Conservation (phyloP, 2,888 invertebrate genomes). For the Chrysomela aeneicollis region DNA sequence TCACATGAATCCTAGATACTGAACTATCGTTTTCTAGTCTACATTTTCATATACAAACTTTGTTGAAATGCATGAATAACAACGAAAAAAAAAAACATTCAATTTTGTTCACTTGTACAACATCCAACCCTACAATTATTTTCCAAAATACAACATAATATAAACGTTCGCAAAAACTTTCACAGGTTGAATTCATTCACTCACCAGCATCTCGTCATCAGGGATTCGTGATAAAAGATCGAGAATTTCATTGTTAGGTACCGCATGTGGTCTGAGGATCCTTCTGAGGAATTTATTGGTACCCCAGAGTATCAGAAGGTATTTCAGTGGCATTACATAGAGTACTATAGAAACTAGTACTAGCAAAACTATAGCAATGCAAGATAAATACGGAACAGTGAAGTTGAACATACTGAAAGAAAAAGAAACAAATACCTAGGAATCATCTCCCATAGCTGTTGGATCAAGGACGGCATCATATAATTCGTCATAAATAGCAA, state of each 20-base stretch:
- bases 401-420: slow-evolving; percentile 90
- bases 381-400: slow-evolving; percentile 95
- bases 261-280: slow-evolving; percentile 89
- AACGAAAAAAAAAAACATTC: no score
- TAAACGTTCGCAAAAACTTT: background rate
- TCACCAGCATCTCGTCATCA: slow-evolving; percentile 91
- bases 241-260: slow-evolving; percentile 96
- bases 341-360: slow-evolving; percentile 78
- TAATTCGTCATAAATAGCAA: no score
- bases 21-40: no score
- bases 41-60: no score
- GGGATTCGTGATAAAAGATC: slow-evolving; percentile 95
- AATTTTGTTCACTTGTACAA: no score
- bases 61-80: no score
- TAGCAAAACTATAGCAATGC: slow-evolving; percentile 85
- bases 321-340: slow-evolving; percentile 88
- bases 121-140: no score
- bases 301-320: slow-evolving; percentile 93
- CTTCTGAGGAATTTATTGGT: slow-evolving; percentile 93
- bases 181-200: slow-evolving; percentile 49
- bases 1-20: no score
- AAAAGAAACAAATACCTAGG: background rate
- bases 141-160: no score
- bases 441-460: no score
- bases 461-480: no score